These are phyloP conservation scores for Brachypalpus laphriformis DNA, from an alignment of 2,888 invertebrate genomes.

Conservation along the genomic window DNA sequence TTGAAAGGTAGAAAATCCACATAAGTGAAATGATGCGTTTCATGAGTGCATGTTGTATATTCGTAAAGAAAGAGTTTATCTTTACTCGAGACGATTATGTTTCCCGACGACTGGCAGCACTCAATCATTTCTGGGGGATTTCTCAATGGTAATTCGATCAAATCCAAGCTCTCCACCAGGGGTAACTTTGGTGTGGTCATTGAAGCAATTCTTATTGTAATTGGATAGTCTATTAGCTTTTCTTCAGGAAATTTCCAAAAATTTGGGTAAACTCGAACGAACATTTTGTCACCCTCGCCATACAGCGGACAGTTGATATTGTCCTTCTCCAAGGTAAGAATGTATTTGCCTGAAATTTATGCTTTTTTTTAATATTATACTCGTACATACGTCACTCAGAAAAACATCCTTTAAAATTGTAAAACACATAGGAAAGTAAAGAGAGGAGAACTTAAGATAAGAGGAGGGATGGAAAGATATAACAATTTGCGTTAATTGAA, in stretches of 20 bases:
- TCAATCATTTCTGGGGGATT: slow-evolving; percentile 85
- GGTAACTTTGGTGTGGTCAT: slow-evolving; percentile 88
- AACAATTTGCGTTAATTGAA: too few species aligned
- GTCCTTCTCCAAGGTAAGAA: slow-evolving; percentile 81
- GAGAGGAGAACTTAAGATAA: too few species aligned
- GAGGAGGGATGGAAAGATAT: too few species aligned
- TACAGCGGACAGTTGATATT: slow-evolving; percentile 81
- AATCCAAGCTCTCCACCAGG: slow-evolving; percentile 87
- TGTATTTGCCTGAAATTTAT: slow-evolving; percentile 78
- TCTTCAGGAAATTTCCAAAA: slow-evolving; percentile 84
- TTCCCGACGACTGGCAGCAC: slow-evolving; percentile 85
- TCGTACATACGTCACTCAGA: too few species aligned
- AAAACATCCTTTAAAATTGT: too few species aligned
- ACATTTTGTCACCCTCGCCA: slow-evolving; percentile 81
- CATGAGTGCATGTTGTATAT: slow-evolving; percentile 87
- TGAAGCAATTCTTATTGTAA: slow-evolving; percentile 86
- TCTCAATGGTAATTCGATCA: slow-evolving; percentile 89
- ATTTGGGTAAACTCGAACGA: slow-evolving; percentile 89
- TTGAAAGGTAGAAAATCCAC: slow-evolving; percentile 88
- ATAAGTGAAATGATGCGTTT: slow-evolving; percentile 86
- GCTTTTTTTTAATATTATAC: too few species aligned
- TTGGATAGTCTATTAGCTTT: slow-evolving; percentile 83
- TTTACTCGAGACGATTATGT: slow-evolving; percentile 80
- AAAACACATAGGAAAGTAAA: too few species aligned
- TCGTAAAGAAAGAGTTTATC: slow-evolving; percentile 84